phyloP scores from a whole-genome alignment of 1,140 invertebrate genomes.

The Bombus waltoni region DNA sequence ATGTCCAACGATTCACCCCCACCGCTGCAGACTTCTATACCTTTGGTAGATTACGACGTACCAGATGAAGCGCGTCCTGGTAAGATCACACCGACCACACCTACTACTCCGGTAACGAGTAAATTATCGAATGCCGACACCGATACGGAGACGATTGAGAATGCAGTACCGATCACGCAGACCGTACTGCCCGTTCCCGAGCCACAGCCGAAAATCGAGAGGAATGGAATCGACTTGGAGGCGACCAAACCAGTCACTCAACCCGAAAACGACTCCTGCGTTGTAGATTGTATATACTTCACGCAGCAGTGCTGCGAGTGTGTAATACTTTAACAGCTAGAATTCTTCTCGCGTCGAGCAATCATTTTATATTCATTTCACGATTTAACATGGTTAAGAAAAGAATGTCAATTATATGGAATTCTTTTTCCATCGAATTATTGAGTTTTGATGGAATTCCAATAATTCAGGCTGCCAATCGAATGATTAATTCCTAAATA shows the following conservation, averaged over 20 bases:
- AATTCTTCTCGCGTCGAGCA: not conserved
- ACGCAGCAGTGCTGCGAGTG: slow-evolving; percentile 81
- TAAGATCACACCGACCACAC: slow-evolving; percentile 72
- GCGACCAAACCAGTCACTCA: slow-evolving; percentile 60
- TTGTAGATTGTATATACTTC: slow-evolving; percentile 79
- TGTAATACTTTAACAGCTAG: slow-evolving; percentile 74
- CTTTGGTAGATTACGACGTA: slow-evolving; percentile 70
- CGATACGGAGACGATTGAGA: slow-evolving; percentile 71
- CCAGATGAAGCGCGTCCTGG: slow-evolving; percentile 72
- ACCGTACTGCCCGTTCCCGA: slow-evolving; percentile 71
- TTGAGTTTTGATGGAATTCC: not conserved
- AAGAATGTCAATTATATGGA: not conserved
- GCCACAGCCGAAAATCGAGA: slow-evolving; percentile 72
- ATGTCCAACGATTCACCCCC: slow-evolving; percentile 75
- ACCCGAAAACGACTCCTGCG: slow-evolving; percentile 75
- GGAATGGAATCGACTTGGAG: slow-evolving; percentile 71
- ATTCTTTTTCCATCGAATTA: not conserved
- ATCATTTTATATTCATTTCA: not conserved
- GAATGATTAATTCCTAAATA: not conserved
- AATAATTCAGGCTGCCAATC: not conserved
- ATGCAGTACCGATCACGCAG: slow-evolving; percentile 68
- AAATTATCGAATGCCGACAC: slow-evolving; percentile 47
- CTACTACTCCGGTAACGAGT: slow-evolving; percentile 45
- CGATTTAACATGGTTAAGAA: not conserved
- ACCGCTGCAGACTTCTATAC: slow-evolving; percentile 67